Conservation (phyloP, 2,888 invertebrate genomes). For the Conus canariensis region DNA sequence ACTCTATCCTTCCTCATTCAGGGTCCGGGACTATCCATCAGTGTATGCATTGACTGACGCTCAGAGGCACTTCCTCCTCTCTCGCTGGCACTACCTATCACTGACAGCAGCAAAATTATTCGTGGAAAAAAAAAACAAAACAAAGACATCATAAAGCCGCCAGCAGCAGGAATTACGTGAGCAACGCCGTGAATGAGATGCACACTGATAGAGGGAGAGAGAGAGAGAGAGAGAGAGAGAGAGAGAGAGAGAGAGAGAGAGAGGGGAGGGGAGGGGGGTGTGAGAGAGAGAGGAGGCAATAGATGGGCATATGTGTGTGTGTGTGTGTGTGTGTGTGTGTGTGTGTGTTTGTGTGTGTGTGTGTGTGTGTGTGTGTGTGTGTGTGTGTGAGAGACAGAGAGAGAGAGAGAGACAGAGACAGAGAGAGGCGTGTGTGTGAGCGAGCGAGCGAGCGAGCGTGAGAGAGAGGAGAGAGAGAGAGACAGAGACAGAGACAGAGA, state of each 20-base stretch:
- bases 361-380: not conserved
- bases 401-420: not conserved
- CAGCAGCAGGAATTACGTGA: no score
- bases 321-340: not conserved
- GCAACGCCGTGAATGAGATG: no score
- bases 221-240: slow-evolving; percentile 21
- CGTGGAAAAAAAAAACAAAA: no score
- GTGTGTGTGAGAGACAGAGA: not conserved
- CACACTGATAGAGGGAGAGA: not conserved
- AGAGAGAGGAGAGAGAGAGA: not conserved
- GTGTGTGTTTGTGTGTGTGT: not conserved
- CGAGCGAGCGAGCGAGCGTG: not conserved
- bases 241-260: not conserved
- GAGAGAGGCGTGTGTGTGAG: not conserved
- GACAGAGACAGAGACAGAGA: not conserved
- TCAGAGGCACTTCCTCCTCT: no score
- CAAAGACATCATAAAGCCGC: no score
- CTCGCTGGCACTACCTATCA: no score
- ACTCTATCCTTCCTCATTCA: no score
- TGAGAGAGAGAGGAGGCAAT: not conserved
- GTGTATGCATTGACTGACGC: no score
- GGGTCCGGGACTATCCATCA: no score
- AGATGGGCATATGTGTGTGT: not conserved
- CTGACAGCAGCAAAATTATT: no score
- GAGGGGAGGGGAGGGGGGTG: not conserved